Percentiles rank a stretch among this genome's conserved stretches.
phyloP scores from a whole-genome alignment of 2,113 vertebrate genomes.

The Calyptomena viridis region DNA sequence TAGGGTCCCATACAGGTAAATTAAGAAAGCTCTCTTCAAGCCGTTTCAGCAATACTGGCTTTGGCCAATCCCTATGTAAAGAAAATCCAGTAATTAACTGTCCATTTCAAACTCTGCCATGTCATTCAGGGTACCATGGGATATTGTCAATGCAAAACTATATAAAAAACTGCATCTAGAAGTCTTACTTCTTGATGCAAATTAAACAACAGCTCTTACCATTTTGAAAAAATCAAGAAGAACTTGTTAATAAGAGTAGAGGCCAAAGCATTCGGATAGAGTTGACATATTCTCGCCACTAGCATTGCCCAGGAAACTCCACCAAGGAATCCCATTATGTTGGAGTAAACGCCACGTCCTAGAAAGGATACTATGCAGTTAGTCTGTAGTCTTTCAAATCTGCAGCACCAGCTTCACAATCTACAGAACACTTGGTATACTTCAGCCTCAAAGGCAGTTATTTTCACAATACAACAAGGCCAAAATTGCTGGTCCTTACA shows the following conservation, averaged over 20 bases:
- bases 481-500: background rate
- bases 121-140: background rate
- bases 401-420: background rate
- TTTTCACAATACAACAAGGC: background rate
- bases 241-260: slow-evolving; percentile 96
- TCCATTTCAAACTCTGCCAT: background rate
- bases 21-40: slow-evolving; percentile 95
- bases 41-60: slow-evolving; percentile 92
- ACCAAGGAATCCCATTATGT: slow-evolving; percentile 95
- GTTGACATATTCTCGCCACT: slow-evolving; percentile 93
- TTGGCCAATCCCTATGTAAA: slow-evolving; percentile 92
- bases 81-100: background rate
- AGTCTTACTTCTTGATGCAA: background rate
- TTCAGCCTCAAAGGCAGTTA: background rate
- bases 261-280: slow-evolving; percentile 93
- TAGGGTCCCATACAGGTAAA: slow-evolving; percentile 95
- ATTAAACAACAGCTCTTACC: slow-evolving; percentile 75
- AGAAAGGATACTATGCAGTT: background rate
- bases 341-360: slow-evolving; percentile 98
- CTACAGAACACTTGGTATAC: background rate
- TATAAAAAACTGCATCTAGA: background rate
- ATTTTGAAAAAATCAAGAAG: slow-evolving; percentile 96
- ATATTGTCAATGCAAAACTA: background rate
- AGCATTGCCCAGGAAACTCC: slow-evolving; percentile 98
- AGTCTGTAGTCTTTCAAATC: background rate